Evolutionary conservation across 2,797 vertebrate genomes (phyloP).

Genomic region (Calcarius lapponicus): DNA sequence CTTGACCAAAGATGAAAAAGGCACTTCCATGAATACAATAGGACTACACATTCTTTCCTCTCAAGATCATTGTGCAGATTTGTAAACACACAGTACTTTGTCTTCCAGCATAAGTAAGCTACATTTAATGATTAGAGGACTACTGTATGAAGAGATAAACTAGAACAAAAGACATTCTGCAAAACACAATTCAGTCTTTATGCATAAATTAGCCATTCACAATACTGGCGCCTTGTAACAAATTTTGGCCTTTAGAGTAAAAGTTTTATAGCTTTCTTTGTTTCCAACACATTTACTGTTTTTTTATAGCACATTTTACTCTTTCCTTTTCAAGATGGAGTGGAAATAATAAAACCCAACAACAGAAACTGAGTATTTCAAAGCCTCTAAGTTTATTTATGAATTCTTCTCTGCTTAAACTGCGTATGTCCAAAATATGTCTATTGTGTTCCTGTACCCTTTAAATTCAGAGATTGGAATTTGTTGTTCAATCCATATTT

Average conservation of each 20-base stretch:
- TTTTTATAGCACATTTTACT: not conserved
- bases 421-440: not conserved
- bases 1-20: not conserved
- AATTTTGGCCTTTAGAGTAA: not conserved
- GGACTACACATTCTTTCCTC: constrained; percentile 18
- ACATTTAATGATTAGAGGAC: not conserved
- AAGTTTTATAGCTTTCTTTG: not conserved
- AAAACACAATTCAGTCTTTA: constrained; percentile 9
- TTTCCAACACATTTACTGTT: not conserved
- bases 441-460: not conserved
- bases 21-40: not conserved
- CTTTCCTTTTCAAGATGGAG: not conserved
- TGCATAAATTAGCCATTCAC: not conserved
- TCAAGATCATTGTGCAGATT: constrained; percentile 28
- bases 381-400: not conserved
- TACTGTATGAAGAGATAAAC: constrained; percentile 26
- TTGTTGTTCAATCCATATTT: not conserved
- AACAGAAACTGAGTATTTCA: not conserved
- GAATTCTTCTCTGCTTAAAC: not conserved
- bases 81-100: constrained; percentile 30
- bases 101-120: constrained; percentile 25
- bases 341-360: not conserved
- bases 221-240: not conserved
- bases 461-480: not conserved
- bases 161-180: constrained; percentile 11